phyloP scores from a whole-genome alignment of 92 coral and sea anemone species.

The Zoanthus solanderi region DNA sequence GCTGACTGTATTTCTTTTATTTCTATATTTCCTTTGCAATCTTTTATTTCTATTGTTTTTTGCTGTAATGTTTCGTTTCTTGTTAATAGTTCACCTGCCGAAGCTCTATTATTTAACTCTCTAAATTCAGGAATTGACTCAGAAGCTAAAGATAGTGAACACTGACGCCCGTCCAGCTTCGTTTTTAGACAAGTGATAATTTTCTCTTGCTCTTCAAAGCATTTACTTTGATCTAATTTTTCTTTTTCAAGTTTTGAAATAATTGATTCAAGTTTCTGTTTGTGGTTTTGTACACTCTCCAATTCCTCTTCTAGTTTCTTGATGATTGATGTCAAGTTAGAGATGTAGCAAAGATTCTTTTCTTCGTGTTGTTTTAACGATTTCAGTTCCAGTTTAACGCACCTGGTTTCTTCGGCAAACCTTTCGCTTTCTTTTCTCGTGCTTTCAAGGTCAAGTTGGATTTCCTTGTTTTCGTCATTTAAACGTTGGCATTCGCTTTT shows the following conservation, averaged over 20 bases:
- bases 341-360: background rate
- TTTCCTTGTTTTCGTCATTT: constrained; percentile 14
- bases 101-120: background rate
- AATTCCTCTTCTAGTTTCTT: constrained; percentile 12
- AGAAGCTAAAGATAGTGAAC: background rate
- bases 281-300: constrained; percentile 1
- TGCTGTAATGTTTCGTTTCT: background rate
- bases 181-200: background rate
- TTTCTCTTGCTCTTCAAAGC: constrained; percentile 26
- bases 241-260: constrained; percentile 16
- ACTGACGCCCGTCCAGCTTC: background rate
- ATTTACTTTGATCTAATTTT: background rate
- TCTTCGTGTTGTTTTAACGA: constrained; percentile 21
- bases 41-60: background rate
- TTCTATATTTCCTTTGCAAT: background rate
- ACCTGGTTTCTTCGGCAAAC: constrained; percentile 12
- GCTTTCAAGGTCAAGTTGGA: background rate
- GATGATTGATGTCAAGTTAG: constrained; percentile 21
- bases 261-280: background rate
- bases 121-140: background rate
- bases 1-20: background rate
- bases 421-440: constrained; percentile 6
- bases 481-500: constrained; percentile 31
- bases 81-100: background rate
- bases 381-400: background rate